Conservation (phyloP, 2,113 vertebrate genomes). For the Paracanthobrama guichenoti region DNA sequence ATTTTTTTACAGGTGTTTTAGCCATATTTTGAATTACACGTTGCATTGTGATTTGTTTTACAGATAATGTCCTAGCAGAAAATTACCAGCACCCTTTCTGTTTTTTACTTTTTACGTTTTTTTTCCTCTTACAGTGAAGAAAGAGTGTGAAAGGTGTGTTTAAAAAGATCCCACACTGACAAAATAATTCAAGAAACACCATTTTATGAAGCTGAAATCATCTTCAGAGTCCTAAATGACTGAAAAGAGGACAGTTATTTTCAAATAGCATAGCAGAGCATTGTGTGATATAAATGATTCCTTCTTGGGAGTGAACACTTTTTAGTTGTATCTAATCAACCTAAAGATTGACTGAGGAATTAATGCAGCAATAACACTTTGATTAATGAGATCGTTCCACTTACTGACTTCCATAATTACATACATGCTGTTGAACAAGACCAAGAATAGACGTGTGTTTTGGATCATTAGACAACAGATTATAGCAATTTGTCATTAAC, state of each 20-base stretch:
- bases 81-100: neutral
- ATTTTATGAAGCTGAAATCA: neutral
- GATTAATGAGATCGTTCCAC: slow-evolving; percentile 14
- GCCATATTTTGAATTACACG: neutral
- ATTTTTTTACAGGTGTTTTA: neutral
- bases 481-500: neutral
- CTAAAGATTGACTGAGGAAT: slow-evolving; percentile 1
- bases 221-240: neutral
- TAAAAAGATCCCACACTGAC: neutral
- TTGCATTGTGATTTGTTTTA: neutral
- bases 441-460: neutral
- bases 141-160: neutral
- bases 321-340: neutral
- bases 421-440: neutral
- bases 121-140: neutral
- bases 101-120: neutral
- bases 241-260: neutral
- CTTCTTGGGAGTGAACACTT: neutral
- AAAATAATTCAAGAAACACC: neutral
- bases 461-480: slow-evolving; percentile 14
- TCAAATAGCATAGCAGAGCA: neutral
- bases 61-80: neutral
- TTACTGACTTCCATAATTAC: slow-evolving; percentile 14
- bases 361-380: neutral
- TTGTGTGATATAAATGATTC: neutral